Evolutionary conservation across 2,888 invertebrate genomes (phyloP).

Genomic region (Orthosia gracilis): DNA sequence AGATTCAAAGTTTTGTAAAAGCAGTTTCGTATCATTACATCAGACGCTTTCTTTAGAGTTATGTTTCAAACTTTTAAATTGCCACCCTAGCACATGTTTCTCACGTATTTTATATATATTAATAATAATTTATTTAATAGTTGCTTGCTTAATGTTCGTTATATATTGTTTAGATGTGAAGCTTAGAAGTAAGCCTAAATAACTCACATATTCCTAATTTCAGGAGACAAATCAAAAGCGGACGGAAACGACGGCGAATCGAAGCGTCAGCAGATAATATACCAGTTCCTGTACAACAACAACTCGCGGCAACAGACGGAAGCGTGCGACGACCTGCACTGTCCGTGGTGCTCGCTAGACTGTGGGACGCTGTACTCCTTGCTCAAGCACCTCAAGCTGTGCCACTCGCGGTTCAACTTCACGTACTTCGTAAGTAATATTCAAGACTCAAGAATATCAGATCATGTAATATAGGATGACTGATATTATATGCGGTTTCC

Average conservation of each 20-base stretch:
- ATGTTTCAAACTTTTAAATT: not conserved
- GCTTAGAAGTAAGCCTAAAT: not conserved
- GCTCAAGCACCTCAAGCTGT: constrained; percentile 97
- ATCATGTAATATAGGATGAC: not conserved
- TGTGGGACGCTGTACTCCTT: constrained; percentile 97
- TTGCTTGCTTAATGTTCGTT: constrained; percentile 4
- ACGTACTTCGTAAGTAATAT: constrained; percentile 97
- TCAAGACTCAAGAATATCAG: not conserved
- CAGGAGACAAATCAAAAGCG: constrained; percentile 81
- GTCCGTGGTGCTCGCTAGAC: constrained; percentile 99
- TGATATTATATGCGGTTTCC: no score
- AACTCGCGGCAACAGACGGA: constrained; percentile 98
- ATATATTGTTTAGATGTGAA: not conserved
- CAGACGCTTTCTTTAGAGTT: not conserved
- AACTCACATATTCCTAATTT: constrained; percentile 15
- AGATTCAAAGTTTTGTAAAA: not conserved
- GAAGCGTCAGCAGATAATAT: constrained; percentile 95
- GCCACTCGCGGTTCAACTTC: constrained; percentile 98
- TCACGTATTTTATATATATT: not conserved
- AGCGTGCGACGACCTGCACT: constrained; percentile 97
- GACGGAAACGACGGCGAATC: constrained; percentile 76
- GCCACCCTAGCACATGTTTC: constrained; percentile 4
- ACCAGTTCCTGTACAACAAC: constrained; percentile 99
- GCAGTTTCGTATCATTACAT: not conserved
- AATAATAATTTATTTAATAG: not conserved